These are phyloP conservation scores for Heliothis peltigera DNA, from an alignment of 2,888 invertebrate genomes.

Conservation along the genomic window DNA sequence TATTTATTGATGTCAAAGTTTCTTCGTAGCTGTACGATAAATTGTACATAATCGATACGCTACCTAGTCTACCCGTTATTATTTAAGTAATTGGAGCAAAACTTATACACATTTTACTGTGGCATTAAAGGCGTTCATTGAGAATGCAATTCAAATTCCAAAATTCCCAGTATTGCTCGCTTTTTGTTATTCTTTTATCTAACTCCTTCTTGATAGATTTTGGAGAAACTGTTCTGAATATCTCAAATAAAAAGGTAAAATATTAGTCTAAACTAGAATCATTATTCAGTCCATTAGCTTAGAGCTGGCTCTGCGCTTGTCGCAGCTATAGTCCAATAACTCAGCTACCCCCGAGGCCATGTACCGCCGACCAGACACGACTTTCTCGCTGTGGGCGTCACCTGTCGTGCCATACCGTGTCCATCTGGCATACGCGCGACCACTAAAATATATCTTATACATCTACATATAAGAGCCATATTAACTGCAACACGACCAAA, in stretches of 20 bases:
- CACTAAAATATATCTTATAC: constrained; percentile 52
- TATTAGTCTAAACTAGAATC: constrained; percentile 12
- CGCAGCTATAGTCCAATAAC: constrained; percentile 59
- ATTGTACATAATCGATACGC: constrained; percentile 25
- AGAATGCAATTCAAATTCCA: too few species aligned
- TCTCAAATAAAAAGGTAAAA: constrained; percentile 2
- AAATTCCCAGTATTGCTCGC: not conserved
- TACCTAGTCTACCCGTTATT: constrained; percentile 2
- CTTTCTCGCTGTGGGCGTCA: constrained; percentile 82
- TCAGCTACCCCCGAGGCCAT: constrained; percentile 62
- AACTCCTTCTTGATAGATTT: not conserved
- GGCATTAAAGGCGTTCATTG: not conserved
- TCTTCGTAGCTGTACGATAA: constrained; percentile 32
- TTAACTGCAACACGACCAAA: constrained; percentile 28
- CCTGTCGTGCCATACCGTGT: constrained; percentile 76
- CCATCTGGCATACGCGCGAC: constrained; percentile 54
- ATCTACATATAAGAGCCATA: constrained; percentile 48
- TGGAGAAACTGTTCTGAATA: too few species aligned
- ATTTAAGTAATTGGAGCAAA: constrained; percentile 5
- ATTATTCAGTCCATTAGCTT: constrained; percentile 61
- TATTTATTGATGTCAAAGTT: constrained; percentile 42
- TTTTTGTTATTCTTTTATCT: not conserved
- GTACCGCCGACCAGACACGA: constrained; percentile 65
- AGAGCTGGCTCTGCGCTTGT: constrained; percentile 41
- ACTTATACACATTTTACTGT: not conserved